These are phyloP conservation scores for Caerostris extrusa DNA, from an alignment of 1,140 invertebrate species.

Conservation along the genomic window DNA sequence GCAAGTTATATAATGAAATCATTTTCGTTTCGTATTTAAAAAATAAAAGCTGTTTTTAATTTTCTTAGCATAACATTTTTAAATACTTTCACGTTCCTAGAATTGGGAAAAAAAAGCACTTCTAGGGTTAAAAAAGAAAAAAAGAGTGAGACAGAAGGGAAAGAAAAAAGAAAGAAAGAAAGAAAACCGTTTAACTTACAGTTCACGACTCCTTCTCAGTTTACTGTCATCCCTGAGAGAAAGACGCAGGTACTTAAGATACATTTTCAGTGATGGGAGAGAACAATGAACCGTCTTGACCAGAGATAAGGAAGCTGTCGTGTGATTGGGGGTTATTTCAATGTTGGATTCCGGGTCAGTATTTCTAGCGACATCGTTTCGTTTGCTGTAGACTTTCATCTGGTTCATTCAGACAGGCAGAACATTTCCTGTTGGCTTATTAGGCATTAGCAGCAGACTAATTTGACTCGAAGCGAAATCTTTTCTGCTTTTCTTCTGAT, in stretches of 20 bases:
- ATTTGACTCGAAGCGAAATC: not conserved
- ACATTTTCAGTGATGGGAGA: conserved; percentile 7
- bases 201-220: conserved; percentile 3
- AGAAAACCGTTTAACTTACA: conserved; percentile 37
- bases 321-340: not conserved
- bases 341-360: conserved; percentile 8
- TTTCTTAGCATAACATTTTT: too few species aligned
- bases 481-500: too few species aligned
- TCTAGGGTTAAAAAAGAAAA: too few species aligned
- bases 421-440: not conserved
- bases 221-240: conserved; percentile 22
- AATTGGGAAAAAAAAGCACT: too few species aligned
- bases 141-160: too few species aligned
- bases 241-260: conserved; percentile 46
- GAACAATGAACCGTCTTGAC: conserved; percentile 45
- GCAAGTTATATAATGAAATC: too few species aligned
- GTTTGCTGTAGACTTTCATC: not conserved
- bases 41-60: too few species aligned
- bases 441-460: not conserved
- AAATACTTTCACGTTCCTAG: not conserved
- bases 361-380: conserved; percentile 25
- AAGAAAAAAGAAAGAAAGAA: not conserved
- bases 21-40: too few species aligned
- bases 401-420: not conserved
- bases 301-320: conserved; percentile 7